These are phyloP conservation scores for Ardeotis arabs DNA, from an alignment of 2,113 vertebrate genomes.

Conservation along the genomic window DNA sequence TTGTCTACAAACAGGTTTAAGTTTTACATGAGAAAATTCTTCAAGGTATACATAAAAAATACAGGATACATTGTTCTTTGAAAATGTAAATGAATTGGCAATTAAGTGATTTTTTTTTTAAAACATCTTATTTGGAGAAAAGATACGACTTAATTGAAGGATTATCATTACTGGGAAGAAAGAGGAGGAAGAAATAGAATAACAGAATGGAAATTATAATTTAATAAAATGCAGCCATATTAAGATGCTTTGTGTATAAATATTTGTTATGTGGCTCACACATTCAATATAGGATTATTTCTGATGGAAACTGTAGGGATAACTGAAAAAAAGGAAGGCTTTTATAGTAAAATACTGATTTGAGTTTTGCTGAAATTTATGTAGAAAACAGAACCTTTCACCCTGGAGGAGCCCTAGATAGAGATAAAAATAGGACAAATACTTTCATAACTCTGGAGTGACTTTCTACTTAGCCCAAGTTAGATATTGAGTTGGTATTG, in stretches of 20 bases:
- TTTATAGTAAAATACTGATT: background rate
- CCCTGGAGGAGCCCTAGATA: background rate
- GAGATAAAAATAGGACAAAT: too few species aligned
- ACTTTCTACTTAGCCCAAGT: background rate
- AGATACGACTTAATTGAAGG: background rate
- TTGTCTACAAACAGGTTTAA: background rate
- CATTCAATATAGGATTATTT: background rate
- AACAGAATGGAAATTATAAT: background rate
- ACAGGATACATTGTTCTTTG: background rate
- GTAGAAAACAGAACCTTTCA: background rate
- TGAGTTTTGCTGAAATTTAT: background rate
- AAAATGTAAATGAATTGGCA: background rate
- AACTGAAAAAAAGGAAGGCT: background rate
- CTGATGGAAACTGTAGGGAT: background rate
- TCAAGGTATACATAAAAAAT: background rate
- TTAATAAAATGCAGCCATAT: background rate
- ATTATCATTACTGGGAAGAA: background rate
- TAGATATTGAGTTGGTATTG: background rate
- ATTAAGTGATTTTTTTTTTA: background rate
- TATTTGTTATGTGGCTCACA: background rate
- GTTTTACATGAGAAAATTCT: background rate
- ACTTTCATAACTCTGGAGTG: background rate
- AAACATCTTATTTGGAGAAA: background rate
- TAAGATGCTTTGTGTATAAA: background rate
- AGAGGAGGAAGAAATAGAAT: background rate